Base-by-base conservation (phyloP, 2,797 vertebrate genomes). In the Cossypha caffra region DNA sequence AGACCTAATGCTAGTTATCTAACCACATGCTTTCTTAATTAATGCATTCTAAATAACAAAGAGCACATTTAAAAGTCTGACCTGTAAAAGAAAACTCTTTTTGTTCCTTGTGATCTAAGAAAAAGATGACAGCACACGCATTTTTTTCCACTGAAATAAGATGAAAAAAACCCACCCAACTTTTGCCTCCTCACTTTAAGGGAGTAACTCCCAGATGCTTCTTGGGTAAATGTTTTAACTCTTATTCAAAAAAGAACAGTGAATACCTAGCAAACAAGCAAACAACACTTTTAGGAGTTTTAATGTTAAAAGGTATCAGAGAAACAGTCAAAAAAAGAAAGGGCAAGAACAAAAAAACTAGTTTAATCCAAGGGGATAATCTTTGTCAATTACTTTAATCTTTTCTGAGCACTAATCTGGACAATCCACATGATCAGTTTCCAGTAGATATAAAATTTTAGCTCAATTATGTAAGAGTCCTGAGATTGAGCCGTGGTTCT, bases 1-100 rank as follows among this genome's bases (percentile, higher is more conserved):
- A 86, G 47, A 69, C 20, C 43, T 77, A 82, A 66, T 48, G 25
- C 33, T 43, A 42, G 43, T 73, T 91, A 88, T 63, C 75, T 80
- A 79, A 74, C 52, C 18, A 33, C 43, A 69, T 13, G 17, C 19
- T 54, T 85, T 76, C 31, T 57, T 73, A 85, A 79, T 59, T 69
- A 43, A 40, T 66, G 29, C 16, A 24, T 74, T 76, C 23, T 67
- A 80, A 82, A 58, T 31, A 85, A 62, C 11, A 45, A 75, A 80
- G 40, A 66, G 5, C 25, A 26, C 23, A 58, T 87, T 89, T 93
- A 78, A 38, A 89, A 73, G 25, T 51, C 28, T 79, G 61, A 86
- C 38, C 48, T 67, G 33, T 28, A 40, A 71, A 91, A 86, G 40
- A 58, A 67, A 84, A 71, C 19, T 58, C 11, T 29, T 67, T 54